These are phyloP conservation scores for Piezodorus guildinii DNA, from an alignment of 1,140 invertebrate species.

Conservation along the genomic window DNA sequence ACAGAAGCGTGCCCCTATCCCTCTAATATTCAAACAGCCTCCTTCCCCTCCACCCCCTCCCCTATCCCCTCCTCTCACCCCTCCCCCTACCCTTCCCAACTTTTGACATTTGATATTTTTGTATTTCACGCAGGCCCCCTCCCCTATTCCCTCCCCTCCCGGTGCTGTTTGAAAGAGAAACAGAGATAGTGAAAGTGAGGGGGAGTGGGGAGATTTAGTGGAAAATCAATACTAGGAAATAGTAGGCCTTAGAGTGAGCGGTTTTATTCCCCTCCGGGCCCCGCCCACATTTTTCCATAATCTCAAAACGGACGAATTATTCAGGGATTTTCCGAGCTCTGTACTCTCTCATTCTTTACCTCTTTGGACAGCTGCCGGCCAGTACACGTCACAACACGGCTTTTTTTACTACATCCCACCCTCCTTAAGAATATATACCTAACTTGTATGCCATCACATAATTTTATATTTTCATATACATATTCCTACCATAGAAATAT, in stretches of 20 bases:
- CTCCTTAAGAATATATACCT: too few species aligned
- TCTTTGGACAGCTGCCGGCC: too few species aligned
- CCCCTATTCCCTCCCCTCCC: neutral
- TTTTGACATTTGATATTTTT: conserved; percentile 21
- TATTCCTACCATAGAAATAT: too few species aligned
- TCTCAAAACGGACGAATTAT: too few species aligned
- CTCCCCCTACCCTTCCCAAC: neutral
- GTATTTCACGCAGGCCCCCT: conserved; percentile 14
- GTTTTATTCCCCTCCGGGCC: too few species aligned
- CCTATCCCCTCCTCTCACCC: neutral
- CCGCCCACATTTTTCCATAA: too few species aligned
- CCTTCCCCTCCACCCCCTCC: neutral
- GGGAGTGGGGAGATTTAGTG: conserved; percentile 12
- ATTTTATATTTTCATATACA: too few species aligned
- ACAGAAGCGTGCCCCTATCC: neutral
- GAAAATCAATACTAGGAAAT: conserved; percentile 21
- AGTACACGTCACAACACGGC: too few species aligned
- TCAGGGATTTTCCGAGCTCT: too few species aligned
- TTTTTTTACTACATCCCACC: too few species aligned
- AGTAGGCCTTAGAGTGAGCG: conserved; percentile 4
- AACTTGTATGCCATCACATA: too few species aligned
- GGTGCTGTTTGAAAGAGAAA: neutral
- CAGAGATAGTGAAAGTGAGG: neutral
- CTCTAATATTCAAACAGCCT: conserved; percentile 17
- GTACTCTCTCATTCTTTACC: too few species aligned